phyloP scores from a whole-genome alignment of 2,797 vertebrate genomes.

The Rhinichthys osculus region DNA sequence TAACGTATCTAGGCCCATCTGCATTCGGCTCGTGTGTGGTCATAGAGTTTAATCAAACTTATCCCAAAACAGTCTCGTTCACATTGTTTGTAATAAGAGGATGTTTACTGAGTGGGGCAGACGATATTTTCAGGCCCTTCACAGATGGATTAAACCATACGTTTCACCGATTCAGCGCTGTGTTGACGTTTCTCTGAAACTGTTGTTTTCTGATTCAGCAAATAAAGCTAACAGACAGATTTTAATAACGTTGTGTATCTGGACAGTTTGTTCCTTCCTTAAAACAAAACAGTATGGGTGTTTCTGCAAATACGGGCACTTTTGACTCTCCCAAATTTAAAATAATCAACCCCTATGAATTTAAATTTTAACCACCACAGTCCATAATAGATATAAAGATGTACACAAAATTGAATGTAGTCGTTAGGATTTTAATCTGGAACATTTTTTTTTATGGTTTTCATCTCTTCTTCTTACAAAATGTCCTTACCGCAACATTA shows the following conservation, averaged over 20 bases:
- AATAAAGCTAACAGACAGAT: neutral
- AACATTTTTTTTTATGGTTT: too few relatives aligned
- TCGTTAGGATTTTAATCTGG: too few relatives aligned
- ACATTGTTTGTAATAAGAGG: conserved; percentile 53
- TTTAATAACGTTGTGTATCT: neutral
- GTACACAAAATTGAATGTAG: too few relatives aligned
- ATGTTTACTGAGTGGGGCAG: conserved; percentile 28
- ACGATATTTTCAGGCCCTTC: conserved; percentile 1
- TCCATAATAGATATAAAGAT: too few relatives aligned
- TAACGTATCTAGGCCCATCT: conserved; percentile 5
- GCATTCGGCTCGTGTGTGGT: conserved; percentile 48
- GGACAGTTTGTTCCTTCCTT: neutral
- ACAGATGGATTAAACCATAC: conserved; percentile 8
- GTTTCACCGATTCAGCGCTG: neutral
- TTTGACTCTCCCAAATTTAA: too few relatives aligned
- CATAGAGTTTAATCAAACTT: conserved; percentile 45
- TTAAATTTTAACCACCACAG: too few relatives aligned
- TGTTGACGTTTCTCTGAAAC: neutral
- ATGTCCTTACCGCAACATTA: too few relatives aligned
- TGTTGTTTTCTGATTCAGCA: conserved; percentile 14
- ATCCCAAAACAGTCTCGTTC: conserved; percentile 33
- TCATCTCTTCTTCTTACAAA: too few relatives aligned
- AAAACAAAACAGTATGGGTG: neutral
- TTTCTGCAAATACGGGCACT: too few relatives aligned
- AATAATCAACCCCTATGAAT: too few relatives aligned